Conservation (phyloP, 2,113 vertebrate species). For the Psilopsiagon aurifrons region DNA sequence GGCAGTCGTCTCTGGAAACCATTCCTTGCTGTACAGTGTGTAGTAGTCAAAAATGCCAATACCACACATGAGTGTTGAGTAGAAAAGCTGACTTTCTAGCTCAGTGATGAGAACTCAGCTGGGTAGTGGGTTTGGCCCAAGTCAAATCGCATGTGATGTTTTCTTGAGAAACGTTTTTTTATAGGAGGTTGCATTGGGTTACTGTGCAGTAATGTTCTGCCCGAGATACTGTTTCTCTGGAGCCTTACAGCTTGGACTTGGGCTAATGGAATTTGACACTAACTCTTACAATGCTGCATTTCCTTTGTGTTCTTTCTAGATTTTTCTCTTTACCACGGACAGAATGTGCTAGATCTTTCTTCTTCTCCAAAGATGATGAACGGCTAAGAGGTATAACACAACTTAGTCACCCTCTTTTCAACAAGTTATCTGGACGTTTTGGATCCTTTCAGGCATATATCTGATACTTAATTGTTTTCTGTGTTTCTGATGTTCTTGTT, state of each 20-base stretch:
- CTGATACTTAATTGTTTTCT: neutral
- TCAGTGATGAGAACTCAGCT: neutral
- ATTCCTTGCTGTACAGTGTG: neutral
- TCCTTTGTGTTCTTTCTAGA: slow-evolving; percentile 59
- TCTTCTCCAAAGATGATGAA: slow-evolving; percentile 83
- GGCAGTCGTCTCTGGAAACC: neutral
- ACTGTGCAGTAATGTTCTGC: neutral
- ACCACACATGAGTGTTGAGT: neutral
- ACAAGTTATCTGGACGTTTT: neutral
- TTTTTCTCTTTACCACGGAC: slow-evolving; percentile 29
- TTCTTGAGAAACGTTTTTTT: neutral
- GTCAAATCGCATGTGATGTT: neutral
- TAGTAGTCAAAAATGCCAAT: neutral
- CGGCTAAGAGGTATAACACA: slow-evolving; percentile 80
- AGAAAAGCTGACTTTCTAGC: neutral
- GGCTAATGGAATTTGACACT: neutral
- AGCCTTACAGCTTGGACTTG: neutral
- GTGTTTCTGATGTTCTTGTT: neutral
- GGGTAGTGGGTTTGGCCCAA: neutral
- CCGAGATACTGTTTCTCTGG: neutral
- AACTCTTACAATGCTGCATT: neutral
- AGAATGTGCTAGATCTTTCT: slow-evolving; percentile 77
- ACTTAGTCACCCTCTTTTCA: neutral
- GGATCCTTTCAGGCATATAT: neutral
- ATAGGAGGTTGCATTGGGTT: neutral